Conservation (phyloP, 2,888 invertebrate genomes). For the Drosophila formosana region DNA sequence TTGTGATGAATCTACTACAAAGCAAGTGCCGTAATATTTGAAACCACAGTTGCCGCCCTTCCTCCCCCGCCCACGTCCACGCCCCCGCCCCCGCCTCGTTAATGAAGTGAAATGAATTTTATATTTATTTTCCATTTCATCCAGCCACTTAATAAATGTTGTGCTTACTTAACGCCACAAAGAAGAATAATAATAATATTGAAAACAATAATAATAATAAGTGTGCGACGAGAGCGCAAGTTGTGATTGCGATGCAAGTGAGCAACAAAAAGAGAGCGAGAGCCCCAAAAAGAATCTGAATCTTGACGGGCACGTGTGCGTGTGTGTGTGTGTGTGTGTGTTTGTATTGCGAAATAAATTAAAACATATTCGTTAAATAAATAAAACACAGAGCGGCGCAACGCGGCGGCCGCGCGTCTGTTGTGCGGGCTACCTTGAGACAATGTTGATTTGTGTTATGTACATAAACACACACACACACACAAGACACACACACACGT, state of each 20-base stretch:
- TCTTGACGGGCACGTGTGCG: background rate
- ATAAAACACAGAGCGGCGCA: conserved; percentile 52
- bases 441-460: conserved; percentile 58
- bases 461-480: conserved; percentile 22
- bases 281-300: conserved; percentile 26
- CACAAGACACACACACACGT: conserved; percentile 7
- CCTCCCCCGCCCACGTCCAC: background rate
- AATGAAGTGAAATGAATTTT: conserved; percentile 19
- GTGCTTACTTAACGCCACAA: conserved; percentile 47
- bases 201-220: conserved; percentile 1
- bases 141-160: conserved; percentile 28
- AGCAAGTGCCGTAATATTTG: conserved; percentile 61
- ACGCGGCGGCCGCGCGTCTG: conserved; percentile 20
- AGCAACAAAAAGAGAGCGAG: conserved; percentile 4
- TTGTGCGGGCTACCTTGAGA: conserved; percentile 63
- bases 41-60: background rate
- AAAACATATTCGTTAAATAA: conserved; percentile 77
- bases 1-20: conserved; percentile 73
- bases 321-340: conserved; percentile 15
- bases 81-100: conserved; percentile 3
- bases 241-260: conserved; percentile 12
- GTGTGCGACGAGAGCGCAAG: conserved; percentile 10
- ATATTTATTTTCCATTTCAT: conserved; percentile 25
- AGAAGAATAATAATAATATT: conserved; percentile 19
- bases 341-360: conserved; percentile 71